Base-by-base conservation (phyloP, 2,113 vertebrate genomes). In the Trematocara macrostoma region DNA sequence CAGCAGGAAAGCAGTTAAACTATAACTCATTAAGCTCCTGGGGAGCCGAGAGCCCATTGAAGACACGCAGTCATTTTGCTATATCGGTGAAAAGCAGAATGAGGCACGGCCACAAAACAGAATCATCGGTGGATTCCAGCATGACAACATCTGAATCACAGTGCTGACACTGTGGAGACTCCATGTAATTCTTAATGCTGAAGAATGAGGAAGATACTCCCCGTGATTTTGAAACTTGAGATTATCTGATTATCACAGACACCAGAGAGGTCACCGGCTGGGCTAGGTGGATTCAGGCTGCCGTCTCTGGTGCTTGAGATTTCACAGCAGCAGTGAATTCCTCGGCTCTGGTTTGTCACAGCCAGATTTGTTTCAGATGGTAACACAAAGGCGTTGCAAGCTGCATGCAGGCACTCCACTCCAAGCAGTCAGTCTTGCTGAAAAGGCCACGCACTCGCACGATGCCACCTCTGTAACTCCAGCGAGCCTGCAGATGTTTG, bases 381-480 rank as follows among this genome's bases (percentile, higher is more conserved):
- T 38, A 81, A 84, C 83, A 92, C 92, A 93, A 93, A 92, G 81
- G 87, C 86, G 16, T 69, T 12, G 35, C 78, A 64, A 69, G 86
- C 83, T 84, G 67, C 84, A 76, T n/a, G 11, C 16, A 8, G 84
- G 79, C 38, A 56, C 42, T 79, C 64, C 5, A 67, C 86, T 89
- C 82, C 84, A 74, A 86, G 57, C 87, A 82, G 78, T 35, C 85
- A 69, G 16, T 85, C 79, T 83, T 61, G 79, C 86, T 84, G 79
- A 78, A 56, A 83, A 83, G 23, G 52, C 85, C 61, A 55, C 7
- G 14, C 45, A 71, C 82, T 84, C 7, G 11, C 89, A 94, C 90
- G 95, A 94, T 88, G 89, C 51, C 69, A 81, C 82, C 86, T 93
- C 93, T 94, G 92, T 95, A 15, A 81, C 55, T 86, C 40, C 55